Evolutionary conservation across 2,797 vertebrate genomes (phyloP).

Genomic region (Morelia viridis): DNA sequence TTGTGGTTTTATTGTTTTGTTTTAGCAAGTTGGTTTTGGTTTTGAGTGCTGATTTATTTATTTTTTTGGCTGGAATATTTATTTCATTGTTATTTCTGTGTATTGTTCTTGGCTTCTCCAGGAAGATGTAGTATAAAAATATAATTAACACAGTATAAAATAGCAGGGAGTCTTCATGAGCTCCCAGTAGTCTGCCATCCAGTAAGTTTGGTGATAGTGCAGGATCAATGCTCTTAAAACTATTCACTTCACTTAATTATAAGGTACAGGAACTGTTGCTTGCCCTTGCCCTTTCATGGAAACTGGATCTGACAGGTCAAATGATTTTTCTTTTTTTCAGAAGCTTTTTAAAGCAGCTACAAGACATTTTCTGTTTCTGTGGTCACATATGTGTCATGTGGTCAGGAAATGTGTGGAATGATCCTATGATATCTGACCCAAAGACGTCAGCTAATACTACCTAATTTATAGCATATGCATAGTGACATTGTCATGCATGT

Average conservation of each 20-base stretch:
- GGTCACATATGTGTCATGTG: neutral
- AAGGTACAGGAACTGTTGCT: neutral
- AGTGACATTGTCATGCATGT: neutral
- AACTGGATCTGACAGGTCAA: neutral
- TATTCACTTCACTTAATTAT: neutral
- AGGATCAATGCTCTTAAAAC: neutral
- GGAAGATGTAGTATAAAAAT: neutral
- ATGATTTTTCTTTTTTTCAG: neutral
- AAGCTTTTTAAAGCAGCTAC: neutral
- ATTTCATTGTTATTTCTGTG: neutral
- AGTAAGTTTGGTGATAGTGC: neutral
- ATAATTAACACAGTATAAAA: neutral
- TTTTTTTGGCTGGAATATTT: neutral
- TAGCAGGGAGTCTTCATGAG: neutral
- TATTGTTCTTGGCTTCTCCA: neutral
- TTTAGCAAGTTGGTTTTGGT: neutral
- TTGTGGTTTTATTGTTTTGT: neutral
- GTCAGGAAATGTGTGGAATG: neutral
- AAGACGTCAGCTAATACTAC: neutral
- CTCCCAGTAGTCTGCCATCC: neutral
- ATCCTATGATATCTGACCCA: neutral
- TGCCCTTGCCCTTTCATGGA: neutral
- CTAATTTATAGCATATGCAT: neutral
- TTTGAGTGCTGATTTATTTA: neutral
- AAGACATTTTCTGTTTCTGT: neutral